These are phyloP conservation scores for Orthonevra nobilis DNA, from an alignment of 2,888 invertebrate genomes.

Conservation along the genomic window DNA sequence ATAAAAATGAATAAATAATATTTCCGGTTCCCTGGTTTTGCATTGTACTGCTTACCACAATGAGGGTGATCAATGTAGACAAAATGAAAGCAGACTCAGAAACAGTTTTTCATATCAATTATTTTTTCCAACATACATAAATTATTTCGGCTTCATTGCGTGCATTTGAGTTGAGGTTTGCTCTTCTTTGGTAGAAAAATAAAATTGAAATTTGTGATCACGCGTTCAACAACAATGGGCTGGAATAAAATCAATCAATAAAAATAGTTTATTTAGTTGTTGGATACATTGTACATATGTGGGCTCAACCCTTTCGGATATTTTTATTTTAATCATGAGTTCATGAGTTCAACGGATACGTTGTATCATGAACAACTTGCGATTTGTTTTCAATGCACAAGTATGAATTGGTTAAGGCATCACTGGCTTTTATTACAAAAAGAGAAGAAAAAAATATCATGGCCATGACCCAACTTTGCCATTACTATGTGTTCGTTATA, in stretches of 20 bases:
- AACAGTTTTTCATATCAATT: conserved; percentile 44
- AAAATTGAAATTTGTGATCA: conserved; percentile 8
- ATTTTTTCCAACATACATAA: conserved; percentile 49
- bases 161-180: conserved; percentile 30
- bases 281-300: too few relatives aligned
- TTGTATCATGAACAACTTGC: too few relatives aligned
- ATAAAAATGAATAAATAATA: conserved; percentile 50
- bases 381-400: too few relatives aligned
- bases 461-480: too few relatives aligned
- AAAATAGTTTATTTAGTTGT: too few relatives aligned
- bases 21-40: conserved; percentile 59
- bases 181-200: neutral
- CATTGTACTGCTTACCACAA: conserved; percentile 23
- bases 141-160: conserved; percentile 66
- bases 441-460: too few relatives aligned
- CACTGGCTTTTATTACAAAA: too few relatives aligned
- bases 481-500: too few relatives aligned
- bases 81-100: neutral
- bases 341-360: too few relatives aligned
- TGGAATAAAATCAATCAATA: neutral
- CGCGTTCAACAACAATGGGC: neutral
- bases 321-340: too few relatives aligned
- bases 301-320: too few relatives aligned
- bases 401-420: too few relatives aligned
- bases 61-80: conserved; percentile 11